Evolutionary conservation across 2,113 vertebrate genomes (phyloP), one percentile per base, ranked within the genome.

Genomic region (Tinamus guttatus): DNA sequence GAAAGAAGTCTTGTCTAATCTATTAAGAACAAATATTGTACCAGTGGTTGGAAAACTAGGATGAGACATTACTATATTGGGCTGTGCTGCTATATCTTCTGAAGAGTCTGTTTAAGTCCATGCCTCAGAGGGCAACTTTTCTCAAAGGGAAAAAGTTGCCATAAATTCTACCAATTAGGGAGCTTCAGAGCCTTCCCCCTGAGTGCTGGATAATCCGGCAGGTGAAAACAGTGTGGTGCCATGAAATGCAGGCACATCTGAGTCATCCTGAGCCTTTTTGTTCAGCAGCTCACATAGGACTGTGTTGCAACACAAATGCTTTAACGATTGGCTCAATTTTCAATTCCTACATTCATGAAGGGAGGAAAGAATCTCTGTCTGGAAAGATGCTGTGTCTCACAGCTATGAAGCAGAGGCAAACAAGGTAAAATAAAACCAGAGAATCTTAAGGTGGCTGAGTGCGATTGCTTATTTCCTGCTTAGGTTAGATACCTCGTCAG

Each of bases 81-180:
- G 27, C 78, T 87, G 38, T 76, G 52, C 56, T 75, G 7, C 40
- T 86, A 28, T 21, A 96, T 38, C 70, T 92, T 93, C 69, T 94
- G 40, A 92, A 94, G 56, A 82, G 36, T 75, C 52, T 56, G 6
- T 84, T 94, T 85, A 60, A 64, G 80, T 79, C 30, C n/a, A 20
- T 94, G 51, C 82, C 80, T 92, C 52, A 5, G 68, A 92, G 82
- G 89, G 62, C 70, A 74, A 51, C 64, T 85, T 84, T 76, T 56
- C 91, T 92, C 81, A 81, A 89, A 84, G 71, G 70, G 32, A 58
- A 64, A 78, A 56, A 78, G 24, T 78, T 87, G 67, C 24, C 69
- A 89, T 92, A 94, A 79, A 91, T 96, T 79, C 84, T 87, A 67
- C 81, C 74, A 95, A 49, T 96, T 94, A 96, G 76, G 51, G 56